Conservation (phyloP, 37 sponge, comb jelly and placozoan genomes). For the Mnemiopsis leidyi region DNA sequence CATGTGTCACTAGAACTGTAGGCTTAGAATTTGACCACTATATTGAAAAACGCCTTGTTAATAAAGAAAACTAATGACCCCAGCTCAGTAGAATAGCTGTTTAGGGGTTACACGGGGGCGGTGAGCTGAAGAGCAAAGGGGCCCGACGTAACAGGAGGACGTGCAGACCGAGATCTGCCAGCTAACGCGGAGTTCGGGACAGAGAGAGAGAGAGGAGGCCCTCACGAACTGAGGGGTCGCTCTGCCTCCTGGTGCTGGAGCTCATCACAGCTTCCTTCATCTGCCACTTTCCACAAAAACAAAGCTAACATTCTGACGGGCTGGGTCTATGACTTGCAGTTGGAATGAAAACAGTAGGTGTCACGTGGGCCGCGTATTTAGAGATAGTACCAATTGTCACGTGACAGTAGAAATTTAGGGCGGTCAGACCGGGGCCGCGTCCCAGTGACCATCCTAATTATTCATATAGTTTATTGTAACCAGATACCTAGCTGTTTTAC, state of each 20-base stretch:
- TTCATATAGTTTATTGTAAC: slow-evolving; percentile 21
- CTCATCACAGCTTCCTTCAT: neutral
- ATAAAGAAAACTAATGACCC: neutral
- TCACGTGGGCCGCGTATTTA: neutral
- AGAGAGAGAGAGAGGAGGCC: too few species aligned
- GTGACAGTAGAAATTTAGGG: neutral
- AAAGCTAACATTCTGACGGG: neutral
- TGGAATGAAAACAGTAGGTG: neutral
- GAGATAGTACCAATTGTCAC: neutral
- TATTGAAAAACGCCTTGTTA: neutral
- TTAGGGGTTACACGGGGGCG: neutral
- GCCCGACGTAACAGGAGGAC: neutral
- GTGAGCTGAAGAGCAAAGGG: neutral
- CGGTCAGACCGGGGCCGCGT: slow-evolving; percentile 45
- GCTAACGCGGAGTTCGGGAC: neutral
- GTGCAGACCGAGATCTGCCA: neutral
- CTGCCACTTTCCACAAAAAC: neutral
- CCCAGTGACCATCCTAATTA: neutral
- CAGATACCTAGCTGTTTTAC: neutral
- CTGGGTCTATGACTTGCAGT: neutral
- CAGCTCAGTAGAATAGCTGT: neutral
- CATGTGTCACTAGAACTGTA: neutral
- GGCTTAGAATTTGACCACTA: neutral
- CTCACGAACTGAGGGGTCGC: neutral
- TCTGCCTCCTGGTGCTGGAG: neutral